A percentile compares a stretch with the other conserved stretches of the same genome.
phyloP scores from a whole-genome alignment of 2,888 invertebrate species.

The Trissolcus japonicus region DNA sequence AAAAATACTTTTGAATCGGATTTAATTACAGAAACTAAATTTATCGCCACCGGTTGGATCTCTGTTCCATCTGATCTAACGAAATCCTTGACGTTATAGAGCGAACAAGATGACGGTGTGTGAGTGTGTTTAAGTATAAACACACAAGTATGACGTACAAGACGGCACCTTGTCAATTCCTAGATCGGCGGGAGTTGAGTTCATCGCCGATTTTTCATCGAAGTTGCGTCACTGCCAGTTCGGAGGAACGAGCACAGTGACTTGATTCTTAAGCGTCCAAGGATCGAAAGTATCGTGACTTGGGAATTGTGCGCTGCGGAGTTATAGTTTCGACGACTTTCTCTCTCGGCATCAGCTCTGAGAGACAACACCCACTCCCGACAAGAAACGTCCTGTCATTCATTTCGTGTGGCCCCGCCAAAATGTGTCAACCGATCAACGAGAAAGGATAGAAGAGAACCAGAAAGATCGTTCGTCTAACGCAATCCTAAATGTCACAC shows the following conservation, averaged over 20 bases:
- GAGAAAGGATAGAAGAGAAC: constrained; percentile 4
- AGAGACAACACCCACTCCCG: constrained; percentile 29
- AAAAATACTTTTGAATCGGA: no score
- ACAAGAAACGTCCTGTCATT: constrained; percentile 38
- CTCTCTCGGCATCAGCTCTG: constrained; percentile 39
- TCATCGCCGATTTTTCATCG: constrained; percentile 26
- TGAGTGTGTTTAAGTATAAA: no score
- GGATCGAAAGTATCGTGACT: constrained; percentile 33
- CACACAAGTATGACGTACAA: no score
- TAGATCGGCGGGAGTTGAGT: constrained; percentile 7
- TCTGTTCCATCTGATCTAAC: no score
- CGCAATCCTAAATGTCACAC: constrained; percentile 5
- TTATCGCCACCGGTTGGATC: no score
- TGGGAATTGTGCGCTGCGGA: constrained; percentile 17
- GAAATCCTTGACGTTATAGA: no score
- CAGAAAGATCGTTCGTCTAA: constrained; percentile 12
- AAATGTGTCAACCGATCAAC: constrained; percentile 5
- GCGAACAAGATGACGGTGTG: no score
- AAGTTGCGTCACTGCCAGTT: constrained; percentile 17
- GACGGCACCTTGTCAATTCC: no score
- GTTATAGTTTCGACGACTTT: constrained; percentile 51
- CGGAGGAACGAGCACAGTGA: constrained; percentile 7
- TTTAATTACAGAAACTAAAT: no score
- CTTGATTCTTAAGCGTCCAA: constrained; percentile 21
- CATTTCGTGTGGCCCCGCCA: constrained; percentile 3